These are phyloP conservation scores for Sebastes ruberrimus DNA, from an alignment of 2,797 vertebrate species.

Conservation along the genomic window DNA sequence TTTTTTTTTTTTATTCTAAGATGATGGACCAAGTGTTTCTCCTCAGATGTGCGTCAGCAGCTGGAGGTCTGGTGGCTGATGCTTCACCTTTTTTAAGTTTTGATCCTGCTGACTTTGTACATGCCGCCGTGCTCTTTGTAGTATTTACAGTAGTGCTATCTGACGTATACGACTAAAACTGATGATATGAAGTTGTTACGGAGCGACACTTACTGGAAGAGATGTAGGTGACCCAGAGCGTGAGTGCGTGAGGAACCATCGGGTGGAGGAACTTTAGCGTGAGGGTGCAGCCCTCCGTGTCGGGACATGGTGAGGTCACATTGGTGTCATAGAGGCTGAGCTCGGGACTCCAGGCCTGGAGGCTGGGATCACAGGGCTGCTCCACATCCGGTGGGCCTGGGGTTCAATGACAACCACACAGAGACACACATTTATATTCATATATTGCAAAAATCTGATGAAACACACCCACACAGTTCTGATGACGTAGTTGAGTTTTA, in stretches of 20 bases:
- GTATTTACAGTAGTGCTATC: background rate
- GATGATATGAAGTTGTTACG: background rate
- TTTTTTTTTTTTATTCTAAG: background rate
- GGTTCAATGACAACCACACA: conserved; percentile 13
- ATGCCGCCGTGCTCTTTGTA: background rate
- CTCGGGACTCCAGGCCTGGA: conserved; percentile 97
- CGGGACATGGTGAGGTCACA: conserved; percentile 92
- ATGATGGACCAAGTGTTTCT: background rate
- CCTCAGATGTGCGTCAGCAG: background rate
- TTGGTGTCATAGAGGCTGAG: conserved; percentile 94
- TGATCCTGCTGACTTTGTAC: background rate
- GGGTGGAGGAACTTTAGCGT: conserved; percentile 89
- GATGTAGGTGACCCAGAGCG: conserved; percentile 94
- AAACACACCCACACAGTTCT: too few species aligned
- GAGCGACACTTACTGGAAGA: conserved; percentile 77
- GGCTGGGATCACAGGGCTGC: conserved; percentile 94
- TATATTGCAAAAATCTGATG: background rate
- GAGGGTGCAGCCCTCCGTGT: conserved; percentile 89
- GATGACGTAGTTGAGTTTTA: background rate
- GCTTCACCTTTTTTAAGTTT: background rate
- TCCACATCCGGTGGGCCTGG: conserved; percentile 95
- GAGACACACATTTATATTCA: background rate
- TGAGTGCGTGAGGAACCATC: conserved; percentile 85
- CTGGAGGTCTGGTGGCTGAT: background rate
- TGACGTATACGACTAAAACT: background rate